Percentiles rank a stretch among this genome's conserved stretches.
Evolutionary conservation across 64 coral and sea anemone genomes (phyloP).

Genomic region (Orbicella faveolata): DNA sequence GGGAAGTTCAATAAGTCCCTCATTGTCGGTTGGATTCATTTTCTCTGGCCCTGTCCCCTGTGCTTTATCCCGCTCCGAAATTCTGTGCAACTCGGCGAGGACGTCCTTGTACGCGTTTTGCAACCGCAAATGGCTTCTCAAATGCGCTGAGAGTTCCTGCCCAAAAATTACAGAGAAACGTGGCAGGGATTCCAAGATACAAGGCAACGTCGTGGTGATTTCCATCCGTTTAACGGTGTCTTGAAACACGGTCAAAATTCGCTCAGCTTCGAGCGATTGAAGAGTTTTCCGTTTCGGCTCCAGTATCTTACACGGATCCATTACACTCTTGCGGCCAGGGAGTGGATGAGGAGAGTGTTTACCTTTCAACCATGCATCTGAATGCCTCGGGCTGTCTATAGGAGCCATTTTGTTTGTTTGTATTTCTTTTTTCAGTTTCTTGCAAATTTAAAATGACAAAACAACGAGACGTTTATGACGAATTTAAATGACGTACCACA

Average conservation of each 20-base stretch:
- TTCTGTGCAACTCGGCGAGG: background rate
- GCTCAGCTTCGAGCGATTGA: slow-evolving; percentile 60
- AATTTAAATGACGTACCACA: background rate
- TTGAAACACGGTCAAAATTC: slow-evolving; percentile 73
- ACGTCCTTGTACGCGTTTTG: slow-evolving; percentile 23
- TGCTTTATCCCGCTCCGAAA: background rate
- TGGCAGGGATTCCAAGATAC: slow-evolving; percentile 31
- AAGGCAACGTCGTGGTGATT: slow-evolving; percentile 42
- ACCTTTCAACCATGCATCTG: background rate
- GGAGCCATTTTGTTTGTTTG: slow-evolving; percentile 6
- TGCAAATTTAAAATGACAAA: background rate
- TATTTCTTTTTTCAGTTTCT: background rate
- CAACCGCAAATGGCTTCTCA: slow-evolving; percentile 30
- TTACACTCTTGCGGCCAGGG: background rate
- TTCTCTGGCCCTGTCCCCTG: too few relatives aligned
- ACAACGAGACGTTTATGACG: background rate
- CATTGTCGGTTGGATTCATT: background rate
- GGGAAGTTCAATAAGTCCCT: background rate
- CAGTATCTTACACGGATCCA: slow-evolving; percentile 60
- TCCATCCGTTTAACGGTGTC: slow-evolving; percentile 59
- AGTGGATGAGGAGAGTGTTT: background rate
- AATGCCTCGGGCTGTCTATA: slow-evolving; percentile 2
- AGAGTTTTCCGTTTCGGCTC: slow-evolving; percentile 68
- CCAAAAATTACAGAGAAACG: slow-evolving; percentile 73
- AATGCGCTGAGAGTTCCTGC: slow-evolving; percentile 27